Percentiles rank a stretch among this genome's conserved stretches.
Evolutionary conservation across 2,797 vertebrate genomes (phyloP).

Genomic region (Atherinosoma microstoma): DNA sequence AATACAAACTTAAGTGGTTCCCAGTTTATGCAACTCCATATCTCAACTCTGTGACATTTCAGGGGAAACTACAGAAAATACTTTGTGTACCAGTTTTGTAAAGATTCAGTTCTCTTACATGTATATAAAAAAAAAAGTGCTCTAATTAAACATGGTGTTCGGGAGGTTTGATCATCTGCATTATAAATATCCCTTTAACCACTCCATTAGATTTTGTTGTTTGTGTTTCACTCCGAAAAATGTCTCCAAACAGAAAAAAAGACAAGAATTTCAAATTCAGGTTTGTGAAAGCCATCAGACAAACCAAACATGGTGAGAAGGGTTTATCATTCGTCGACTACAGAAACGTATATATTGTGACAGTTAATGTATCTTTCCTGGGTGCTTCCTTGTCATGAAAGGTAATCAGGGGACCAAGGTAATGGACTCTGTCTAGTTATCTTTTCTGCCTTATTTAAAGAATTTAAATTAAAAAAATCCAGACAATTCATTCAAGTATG

Average conservation of each 20-base stretch:
- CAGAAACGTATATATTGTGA: background rate
- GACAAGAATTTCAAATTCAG: background rate
- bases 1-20: background rate
- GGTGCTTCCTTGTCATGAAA: background rate
- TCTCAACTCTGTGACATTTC: background rate
- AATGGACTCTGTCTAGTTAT: too few species aligned
- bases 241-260: background rate
- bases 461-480: too few species aligned
- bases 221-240: background rate
- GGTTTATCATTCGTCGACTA: background rate
- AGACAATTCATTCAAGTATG: too few species aligned
- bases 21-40: background rate
- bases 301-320: constrained; percentile 5
- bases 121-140: background rate
- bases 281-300: constrained; percentile 10
- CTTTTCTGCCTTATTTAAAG: too few species aligned
- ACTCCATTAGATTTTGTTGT: background rate
- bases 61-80: background rate
- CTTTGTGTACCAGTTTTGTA: too few species aligned
- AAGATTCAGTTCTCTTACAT: background rate
- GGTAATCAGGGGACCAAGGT: background rate
- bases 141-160: background rate
- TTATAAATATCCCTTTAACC: background rate
- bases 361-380: background rate
- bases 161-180: background rate